Conservation (phyloP, 64 coral and sea anemone species). For the Montipora foliosa region DNA sequence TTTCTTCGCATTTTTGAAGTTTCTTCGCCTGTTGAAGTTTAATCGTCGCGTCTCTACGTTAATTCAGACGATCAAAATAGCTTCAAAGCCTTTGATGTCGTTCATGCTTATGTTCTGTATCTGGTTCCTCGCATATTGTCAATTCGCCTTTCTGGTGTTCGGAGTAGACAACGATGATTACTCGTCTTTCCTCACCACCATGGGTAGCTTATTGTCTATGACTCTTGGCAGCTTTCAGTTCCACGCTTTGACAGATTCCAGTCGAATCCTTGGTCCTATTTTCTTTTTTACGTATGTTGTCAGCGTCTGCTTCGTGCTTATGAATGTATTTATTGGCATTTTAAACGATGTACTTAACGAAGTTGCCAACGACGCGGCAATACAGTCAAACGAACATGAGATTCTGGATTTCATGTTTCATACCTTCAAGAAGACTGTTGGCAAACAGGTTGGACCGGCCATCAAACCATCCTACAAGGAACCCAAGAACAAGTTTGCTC, state of each 20-base stretch:
- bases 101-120: conserved; percentile 84
- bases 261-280: conserved; percentile 74
- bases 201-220: conserved; percentile 70
- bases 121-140: conserved; percentile 77
- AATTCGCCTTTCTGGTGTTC: conserved; percentile 80
- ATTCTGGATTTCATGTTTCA: conserved; percentile 92
- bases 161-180: conserved; percentile 60
- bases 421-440: conserved; percentile 88
- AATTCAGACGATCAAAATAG: conserved; percentile 67
- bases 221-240: conserved; percentile 90
- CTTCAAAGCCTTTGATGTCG: conserved; percentile 55
- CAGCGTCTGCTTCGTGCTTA: conserved; percentile 68
- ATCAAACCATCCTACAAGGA: conserved; percentile 91
- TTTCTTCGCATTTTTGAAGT: conserved; percentile 91
- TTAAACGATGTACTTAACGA: conserved; percentile 78
- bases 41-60: conserved; percentile 81
- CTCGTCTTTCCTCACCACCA: conserved; percentile 63
- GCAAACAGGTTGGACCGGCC: conserved; percentile 93
- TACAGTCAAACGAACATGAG: conserved; percentile 88
- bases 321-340: conserved; percentile 90
- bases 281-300: conserved; percentile 86
- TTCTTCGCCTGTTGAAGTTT: conserved; percentile 85
- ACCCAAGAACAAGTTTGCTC: conserved; percentile 81
- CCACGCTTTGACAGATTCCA: conserved; percentile 19
- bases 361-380: conserved; percentile 68